These are phyloP conservation scores for Hipposideros armiger DNA, from an alignment of 2,113 vertebrate genomes.

Conservation along the genomic window DNA sequence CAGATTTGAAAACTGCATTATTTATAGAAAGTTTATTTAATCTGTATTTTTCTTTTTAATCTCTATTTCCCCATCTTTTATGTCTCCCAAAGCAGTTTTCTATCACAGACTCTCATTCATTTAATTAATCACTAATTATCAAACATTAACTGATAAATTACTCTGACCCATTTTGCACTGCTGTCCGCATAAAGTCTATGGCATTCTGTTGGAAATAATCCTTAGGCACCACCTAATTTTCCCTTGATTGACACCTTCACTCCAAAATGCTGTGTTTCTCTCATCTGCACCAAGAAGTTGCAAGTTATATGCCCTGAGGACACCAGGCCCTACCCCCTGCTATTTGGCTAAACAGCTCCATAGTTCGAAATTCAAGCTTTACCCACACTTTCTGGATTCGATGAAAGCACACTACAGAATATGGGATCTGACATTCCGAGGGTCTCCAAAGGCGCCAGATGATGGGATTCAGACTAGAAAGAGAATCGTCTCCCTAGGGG, in stretches of 20 bases:
- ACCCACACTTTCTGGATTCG: neutral
- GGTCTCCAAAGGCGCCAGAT: neutral
- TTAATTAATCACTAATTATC: neutral
- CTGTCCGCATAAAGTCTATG: neutral
- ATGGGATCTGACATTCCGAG: neutral
- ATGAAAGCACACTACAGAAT: neutral
- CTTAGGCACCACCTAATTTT: neutral
- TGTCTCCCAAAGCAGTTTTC: neutral
- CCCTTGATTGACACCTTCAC: neutral
- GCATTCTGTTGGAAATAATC: neutral
- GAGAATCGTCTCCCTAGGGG: neutral
- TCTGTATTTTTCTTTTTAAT: neutral
- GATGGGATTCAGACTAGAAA: neutral
- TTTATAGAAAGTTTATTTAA: conserved; percentile 26
- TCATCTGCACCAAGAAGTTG: neutral
- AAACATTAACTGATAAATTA: neutral
- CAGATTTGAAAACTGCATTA: neutral
- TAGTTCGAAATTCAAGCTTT: neutral
- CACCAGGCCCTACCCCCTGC: neutral
- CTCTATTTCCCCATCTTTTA: neutral
- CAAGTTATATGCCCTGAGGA: neutral
- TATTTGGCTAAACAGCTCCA: neutral
- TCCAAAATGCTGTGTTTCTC: neutral
- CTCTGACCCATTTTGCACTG: neutral
- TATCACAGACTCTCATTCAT: neutral